Percentiles rank a stretch among this genome's conserved stretches.
Conservation (phyloP, 2,888 invertebrate species). For the Scelioninae gen. 2 region DNA sequence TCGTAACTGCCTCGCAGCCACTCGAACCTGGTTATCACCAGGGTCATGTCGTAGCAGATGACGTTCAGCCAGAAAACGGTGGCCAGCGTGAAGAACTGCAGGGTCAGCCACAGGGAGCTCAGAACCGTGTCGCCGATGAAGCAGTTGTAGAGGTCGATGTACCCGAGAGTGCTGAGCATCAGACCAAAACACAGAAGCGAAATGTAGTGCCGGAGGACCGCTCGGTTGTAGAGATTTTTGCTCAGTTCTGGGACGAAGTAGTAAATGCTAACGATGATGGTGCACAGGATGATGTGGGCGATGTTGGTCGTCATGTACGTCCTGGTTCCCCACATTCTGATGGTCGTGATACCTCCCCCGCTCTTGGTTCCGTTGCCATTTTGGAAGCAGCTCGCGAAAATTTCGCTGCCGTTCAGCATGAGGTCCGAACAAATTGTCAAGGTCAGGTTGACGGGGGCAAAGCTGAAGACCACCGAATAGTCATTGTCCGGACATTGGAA, state of each 20-base stretch:
- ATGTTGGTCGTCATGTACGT: slow-evolving; percentile 68
- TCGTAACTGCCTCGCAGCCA: slow-evolving; percentile 62
- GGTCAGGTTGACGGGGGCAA: slow-evolving; percentile 23
- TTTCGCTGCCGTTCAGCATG: slow-evolving; percentile 61
- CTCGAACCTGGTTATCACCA: slow-evolving; percentile 65
- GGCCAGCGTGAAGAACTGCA: slow-evolving; percentile 67
- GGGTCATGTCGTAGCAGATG: slow-evolving; percentile 68
- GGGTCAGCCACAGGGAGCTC: slow-evolving; percentile 60
- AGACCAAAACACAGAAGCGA: slow-evolving; percentile 64
- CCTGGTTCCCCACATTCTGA: slow-evolving; percentile 67
- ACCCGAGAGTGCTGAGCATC: slow-evolving; percentile 61
- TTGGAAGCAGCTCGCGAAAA: slow-evolving; percentile 61
- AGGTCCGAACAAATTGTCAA: slow-evolving; percentile 59
- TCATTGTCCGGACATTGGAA: slow-evolving; percentile 26
- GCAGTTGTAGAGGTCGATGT: slow-evolving; percentile 61
- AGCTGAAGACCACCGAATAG: slow-evolving; percentile 19
- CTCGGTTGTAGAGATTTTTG: slow-evolving; percentile 65
- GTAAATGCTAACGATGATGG: slow-evolving; percentile 65
- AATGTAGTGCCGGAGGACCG: slow-evolving; percentile 66
- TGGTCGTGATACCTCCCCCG: slow-evolving; percentile 51
- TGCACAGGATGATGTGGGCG: slow-evolving; percentile 65
- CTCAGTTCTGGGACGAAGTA: slow-evolving; percentile 64
- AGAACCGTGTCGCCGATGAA: slow-evolving; percentile 50
- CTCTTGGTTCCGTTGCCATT: slow-evolving; percentile 34
- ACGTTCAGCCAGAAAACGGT: slow-evolving; percentile 68